A percentile compares a stretch with the other conserved stretches of the same genome.
phyloP scores from a whole-genome alignment of 2,797 vertebrate species.

The Tinamus major region DNA sequence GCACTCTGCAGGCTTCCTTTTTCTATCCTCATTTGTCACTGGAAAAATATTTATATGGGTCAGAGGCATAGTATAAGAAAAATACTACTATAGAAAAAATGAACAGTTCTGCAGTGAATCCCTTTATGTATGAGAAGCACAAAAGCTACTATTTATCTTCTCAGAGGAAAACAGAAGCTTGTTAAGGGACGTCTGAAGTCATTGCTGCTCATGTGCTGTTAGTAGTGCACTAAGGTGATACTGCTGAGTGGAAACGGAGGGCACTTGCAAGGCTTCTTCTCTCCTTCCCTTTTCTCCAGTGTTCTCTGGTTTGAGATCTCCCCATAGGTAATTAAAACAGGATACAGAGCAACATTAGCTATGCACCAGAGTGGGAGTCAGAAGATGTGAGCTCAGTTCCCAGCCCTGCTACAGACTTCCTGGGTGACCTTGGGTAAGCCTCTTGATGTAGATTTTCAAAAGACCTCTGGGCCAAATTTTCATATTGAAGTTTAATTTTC shows the following conservation, averaged over 20 bases:
- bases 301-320: slow-evolving; percentile 43
- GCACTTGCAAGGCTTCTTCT: neutral
- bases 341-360: slow-evolving; percentile 22
- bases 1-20: slow-evolving; percentile 71
- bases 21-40: slow-evolving; percentile 64
- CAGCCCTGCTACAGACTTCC: slow-evolving; percentile 61
- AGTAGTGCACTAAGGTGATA: neutral
- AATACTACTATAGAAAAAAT: slow-evolving; percentile 16
- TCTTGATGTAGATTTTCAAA: slow-evolving; percentile 71
- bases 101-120: neutral
- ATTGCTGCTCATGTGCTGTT: neutral
- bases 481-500: slow-evolving; percentile 68
- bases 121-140: neutral
- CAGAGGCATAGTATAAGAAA: slow-evolving; percentile 29
- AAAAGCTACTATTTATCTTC: neutral
- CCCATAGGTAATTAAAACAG: slow-evolving; percentile 59
- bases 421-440: slow-evolving; percentile 69
- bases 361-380: slow-evolving; percentile 69
- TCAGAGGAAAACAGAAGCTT: neutral
- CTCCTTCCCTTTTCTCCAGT: slow-evolving; percentile 54
- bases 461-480: slow-evolving; percentile 67
- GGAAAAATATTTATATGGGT: slow-evolving; percentile 61
- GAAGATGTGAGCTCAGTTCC: slow-evolving; percentile 57
- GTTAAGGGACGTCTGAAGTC: neutral
- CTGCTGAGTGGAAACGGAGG: slow-evolving; percentile 10